Conservation (phyloP, 2,113 vertebrate species). For the Crotalus viridis region DNA sequence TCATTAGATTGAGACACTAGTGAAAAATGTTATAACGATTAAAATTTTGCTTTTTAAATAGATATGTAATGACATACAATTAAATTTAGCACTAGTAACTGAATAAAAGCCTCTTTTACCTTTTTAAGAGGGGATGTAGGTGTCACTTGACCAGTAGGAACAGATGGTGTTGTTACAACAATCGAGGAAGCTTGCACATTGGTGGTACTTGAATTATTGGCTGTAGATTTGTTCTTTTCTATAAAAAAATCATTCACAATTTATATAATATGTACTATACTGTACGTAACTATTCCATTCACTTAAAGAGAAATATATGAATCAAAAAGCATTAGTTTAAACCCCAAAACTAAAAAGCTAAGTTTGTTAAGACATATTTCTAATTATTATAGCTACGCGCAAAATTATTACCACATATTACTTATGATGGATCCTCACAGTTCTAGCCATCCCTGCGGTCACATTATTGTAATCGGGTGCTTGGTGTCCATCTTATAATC, state of each 20-base stretch:
- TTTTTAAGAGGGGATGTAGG: conserved; percentile 94
- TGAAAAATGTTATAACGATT: background rate
- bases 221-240: conserved; percentile 91
- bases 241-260: conserved; percentile 38
- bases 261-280: background rate
- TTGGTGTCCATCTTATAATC: background rate
- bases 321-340: background rate
- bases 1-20: background rate
- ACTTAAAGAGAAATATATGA: background rate
- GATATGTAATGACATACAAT: background rate
- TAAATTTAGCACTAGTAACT: background rate
- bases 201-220: conserved; percentile 77
- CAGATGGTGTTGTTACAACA: conserved; percentile 76
- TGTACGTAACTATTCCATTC: background rate
- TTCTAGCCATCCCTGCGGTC: background rate
- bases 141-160: conserved; percentile 82
- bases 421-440: background rate
- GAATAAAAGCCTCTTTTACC: conserved; percentile 72
- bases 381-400: background rate
- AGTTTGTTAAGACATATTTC: background rate
- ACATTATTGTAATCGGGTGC: background rate
- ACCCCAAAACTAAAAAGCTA: background rate
- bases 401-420: background rate
- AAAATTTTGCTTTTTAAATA: background rate
- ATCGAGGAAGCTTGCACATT: conserved; percentile 70